phyloP scores from a whole-genome alignment of 2,113 vertebrate species.

The Thalassarche chlororhynchos region DNA sequence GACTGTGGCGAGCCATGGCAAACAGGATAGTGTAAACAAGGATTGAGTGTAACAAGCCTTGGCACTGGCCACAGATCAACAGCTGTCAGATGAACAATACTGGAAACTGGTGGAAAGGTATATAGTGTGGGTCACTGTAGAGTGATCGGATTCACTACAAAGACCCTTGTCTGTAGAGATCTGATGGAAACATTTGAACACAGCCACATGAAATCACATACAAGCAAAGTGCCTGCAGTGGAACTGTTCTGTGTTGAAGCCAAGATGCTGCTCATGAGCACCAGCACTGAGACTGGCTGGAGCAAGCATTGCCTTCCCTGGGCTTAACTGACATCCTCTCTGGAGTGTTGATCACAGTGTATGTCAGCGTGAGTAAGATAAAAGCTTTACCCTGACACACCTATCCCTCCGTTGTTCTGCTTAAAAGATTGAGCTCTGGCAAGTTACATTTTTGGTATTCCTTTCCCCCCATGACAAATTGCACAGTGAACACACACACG shows the following conservation, averaged over 20 bases:
- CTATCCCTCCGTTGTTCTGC: neutral
- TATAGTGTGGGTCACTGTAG: fast-evolving
- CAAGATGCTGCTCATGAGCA: neutral
- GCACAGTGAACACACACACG: neutral
- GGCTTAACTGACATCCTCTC: neutral
- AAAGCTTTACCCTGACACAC: neutral
- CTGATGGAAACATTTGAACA: neutral
- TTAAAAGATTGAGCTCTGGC: neutral
- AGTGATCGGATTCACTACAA: neutral
- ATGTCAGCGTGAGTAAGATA: neutral
- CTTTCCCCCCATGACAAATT: neutral
- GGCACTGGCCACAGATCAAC: neutral
- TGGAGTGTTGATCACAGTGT: neutral
- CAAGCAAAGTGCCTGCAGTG: neutral
- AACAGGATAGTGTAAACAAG: neutral
- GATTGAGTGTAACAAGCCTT: neutral
- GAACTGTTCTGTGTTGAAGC: neutral
- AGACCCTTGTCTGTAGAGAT: neutral
- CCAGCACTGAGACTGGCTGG: neutral
- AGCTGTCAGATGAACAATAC: neutral
- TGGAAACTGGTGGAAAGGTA: neutral
- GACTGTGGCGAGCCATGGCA: neutral
- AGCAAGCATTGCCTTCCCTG: neutral
- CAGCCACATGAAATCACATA: fast-evolving
- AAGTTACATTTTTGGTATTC: neutral